These are phyloP conservation scores for Montipora cactus DNA, from an alignment of 64 coral and sea anemone genomes.

Conservation along the genomic window DNA sequence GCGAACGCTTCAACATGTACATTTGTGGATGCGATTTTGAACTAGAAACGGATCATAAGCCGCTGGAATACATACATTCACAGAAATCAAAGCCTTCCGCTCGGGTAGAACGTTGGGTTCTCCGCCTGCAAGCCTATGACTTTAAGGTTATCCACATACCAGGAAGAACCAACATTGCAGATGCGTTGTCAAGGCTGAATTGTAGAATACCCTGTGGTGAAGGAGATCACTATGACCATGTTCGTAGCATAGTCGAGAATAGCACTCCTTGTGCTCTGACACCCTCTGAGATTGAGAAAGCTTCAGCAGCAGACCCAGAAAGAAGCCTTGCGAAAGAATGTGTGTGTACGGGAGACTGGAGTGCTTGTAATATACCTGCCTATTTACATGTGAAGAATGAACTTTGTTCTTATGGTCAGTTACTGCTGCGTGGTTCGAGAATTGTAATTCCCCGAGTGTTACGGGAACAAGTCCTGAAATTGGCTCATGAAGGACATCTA, in stretches of 20 bases:
- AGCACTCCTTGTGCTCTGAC: background rate
- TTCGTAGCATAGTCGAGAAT: background rate
- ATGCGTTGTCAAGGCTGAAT: conserved; percentile 25
- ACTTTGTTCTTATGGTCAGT: background rate
- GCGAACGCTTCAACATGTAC: conserved; percentile 53
- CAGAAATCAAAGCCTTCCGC: conserved; percentile 45
- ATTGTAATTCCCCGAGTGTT: conserved; percentile 11
- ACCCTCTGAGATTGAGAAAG: background rate
- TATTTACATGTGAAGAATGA: conserved; percentile 3
- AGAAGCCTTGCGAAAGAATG: background rate
- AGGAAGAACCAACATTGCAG: conserved; percentile 37
- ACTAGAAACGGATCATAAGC: conserved; percentile 44
- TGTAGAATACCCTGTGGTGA: background rate
- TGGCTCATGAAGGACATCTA: background rate
- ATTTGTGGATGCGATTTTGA: conserved; percentile 16
- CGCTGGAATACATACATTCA: conserved; percentile 22
- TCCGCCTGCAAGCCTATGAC: conserved; percentile 26
- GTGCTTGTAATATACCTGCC: conserved; percentile 10
- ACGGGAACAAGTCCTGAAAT: no score
- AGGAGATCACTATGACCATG: conserved; percentile 10
- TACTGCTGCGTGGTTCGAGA: background rate
- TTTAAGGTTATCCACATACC: conserved; percentile 33
- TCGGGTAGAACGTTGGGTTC: conserved; percentile 35
- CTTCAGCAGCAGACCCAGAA: background rate
- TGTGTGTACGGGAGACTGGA: background rate